phyloP scores from a whole-genome alignment of 2,888 invertebrate species.

The Hemistola chrysoprasaria region DNA sequence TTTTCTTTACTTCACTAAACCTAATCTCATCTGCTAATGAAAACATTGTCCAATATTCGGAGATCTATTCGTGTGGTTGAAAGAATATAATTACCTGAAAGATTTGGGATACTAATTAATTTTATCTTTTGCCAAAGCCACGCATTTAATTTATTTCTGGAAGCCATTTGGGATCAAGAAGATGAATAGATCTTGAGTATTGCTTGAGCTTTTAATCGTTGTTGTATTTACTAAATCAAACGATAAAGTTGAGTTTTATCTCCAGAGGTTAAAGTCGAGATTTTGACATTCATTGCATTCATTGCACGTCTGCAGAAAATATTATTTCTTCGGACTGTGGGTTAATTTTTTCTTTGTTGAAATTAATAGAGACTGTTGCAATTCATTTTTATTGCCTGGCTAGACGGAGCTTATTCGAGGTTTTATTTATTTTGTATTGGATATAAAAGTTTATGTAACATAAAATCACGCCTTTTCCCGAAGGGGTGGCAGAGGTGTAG shows the following conservation, averaged over 20 bases:
- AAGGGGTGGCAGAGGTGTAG: too few relatives aligned
- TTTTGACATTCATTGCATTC: not conserved
- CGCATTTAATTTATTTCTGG: slow-evolving; percentile 25
- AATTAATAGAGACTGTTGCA: slow-evolving; percentile 8
- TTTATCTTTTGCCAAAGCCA: slow-evolving; percentile 23
- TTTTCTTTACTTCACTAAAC: too few relatives aligned
- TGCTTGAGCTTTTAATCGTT: slow-evolving; percentile 21
- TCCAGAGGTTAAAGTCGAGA: not conserved
- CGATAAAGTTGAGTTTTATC: slow-evolving; percentile 7
- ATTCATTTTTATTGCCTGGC: slow-evolving; percentile 4
- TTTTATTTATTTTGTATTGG: not conserved
- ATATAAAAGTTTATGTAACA: too few relatives aligned
- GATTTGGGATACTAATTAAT: slow-evolving; percentile 28
- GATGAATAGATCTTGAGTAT: slow-evolving; percentile 25
- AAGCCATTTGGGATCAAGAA: slow-evolving; percentile 18
- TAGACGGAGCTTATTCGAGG: slow-evolving; percentile 2
- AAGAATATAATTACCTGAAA: slow-evolving; percentile 18
- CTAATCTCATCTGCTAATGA: slow-evolving; percentile 12
- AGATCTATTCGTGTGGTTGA: slow-evolving; percentile 13
- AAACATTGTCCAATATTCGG: slow-evolving; percentile 6
- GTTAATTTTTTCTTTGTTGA: slow-evolving; percentile 15
- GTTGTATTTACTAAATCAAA: slow-evolving; percentile 21
- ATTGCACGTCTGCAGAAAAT: too few relatives aligned
- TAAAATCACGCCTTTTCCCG: too few relatives aligned
- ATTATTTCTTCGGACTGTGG: slow-evolving; percentile 12